Conservation (phyloP, 2,888 invertebrate species). For the Odontomyia ornata region DNA sequence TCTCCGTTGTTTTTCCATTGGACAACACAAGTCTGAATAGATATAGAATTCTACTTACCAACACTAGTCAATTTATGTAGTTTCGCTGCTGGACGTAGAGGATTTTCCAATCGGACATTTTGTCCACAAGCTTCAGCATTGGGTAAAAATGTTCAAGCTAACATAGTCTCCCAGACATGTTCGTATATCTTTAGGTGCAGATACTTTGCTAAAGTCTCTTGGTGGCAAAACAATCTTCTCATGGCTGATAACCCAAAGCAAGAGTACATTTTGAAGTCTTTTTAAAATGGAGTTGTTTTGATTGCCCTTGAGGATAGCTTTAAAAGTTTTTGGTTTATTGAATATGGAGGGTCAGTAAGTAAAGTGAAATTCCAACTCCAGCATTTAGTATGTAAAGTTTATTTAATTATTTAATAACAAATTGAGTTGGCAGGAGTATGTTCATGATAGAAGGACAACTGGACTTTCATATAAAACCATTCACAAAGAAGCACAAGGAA, state of each 20-base stretch:
- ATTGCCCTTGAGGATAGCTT: conserved; percentile 34
- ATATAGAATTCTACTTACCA: too few species aligned
- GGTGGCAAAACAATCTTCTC: not conserved
- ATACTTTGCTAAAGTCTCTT: not conserved
- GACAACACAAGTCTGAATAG: not conserved
- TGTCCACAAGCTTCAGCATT: not conserved
- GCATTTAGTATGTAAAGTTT: too few species aligned
- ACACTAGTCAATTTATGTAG: conserved; percentile 29
- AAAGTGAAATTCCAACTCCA: not conserved
- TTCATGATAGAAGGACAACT: too few species aligned
- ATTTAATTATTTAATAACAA: too few species aligned
- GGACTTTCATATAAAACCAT: too few species aligned
- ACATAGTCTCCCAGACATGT: not conserved
- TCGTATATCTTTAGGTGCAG: not conserved
- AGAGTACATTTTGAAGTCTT: conserved; percentile 25
- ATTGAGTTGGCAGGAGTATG: too few species aligned
- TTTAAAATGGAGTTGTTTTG: conserved; percentile 8
- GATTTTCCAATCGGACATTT: not conserved
- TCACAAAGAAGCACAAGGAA: too few species aligned
- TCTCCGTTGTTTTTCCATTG: not conserved
- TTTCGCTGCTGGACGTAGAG: not conserved
- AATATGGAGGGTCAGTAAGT: not conserved
- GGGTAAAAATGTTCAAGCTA: too few species aligned
- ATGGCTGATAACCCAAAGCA: conserved; percentile 1
- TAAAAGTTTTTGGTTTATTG: not conserved